A percentile compares a stretch with the other conserved stretches of the same genome.
Evolutionary conservation across 2,888 invertebrate species (phyloP).

Genomic region (Elmis aenea): DNA sequence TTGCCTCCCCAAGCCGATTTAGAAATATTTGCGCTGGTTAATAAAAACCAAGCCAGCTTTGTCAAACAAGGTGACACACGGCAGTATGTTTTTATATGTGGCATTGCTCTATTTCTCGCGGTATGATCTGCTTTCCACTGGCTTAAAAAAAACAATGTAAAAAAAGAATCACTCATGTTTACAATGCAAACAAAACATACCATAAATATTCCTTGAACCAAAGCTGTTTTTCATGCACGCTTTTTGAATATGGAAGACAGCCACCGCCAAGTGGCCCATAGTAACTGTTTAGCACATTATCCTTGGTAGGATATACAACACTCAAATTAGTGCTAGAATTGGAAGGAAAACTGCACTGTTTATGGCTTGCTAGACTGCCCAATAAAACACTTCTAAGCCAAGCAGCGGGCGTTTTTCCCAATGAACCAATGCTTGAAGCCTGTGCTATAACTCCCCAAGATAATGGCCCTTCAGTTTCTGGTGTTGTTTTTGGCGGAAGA

Average conservation of each 20-base stretch:
- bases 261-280: slow-evolving; percentile 83
- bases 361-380: slow-evolving; percentile 55
- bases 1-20: slow-evolving; percentile 95
- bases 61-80: slow-evolving; percentile 64
- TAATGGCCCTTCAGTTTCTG: slow-evolving; percentile 40
- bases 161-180: background rate
- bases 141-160: slow-evolving; percentile 47
- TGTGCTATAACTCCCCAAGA: slow-evolving; percentile 66
- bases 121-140: slow-evolving; percentile 76
- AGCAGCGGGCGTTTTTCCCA: slow-evolving; percentile 62
- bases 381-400: slow-evolving; percentile 79
- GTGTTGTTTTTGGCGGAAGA: slow-evolving; percentile 40
- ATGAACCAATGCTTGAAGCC: slow-evolving; percentile 85
- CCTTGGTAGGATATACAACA: slow-evolving; percentile 67
- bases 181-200: slow-evolving; percentile 49
- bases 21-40: slow-evolving; percentile 93
- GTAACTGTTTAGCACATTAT: slow-evolving; percentile 80
- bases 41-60: slow-evolving; percentile 73
- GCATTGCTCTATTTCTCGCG: slow-evolving; percentile 78
- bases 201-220: slow-evolving; percentile 76
- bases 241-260: slow-evolving; percentile 74
- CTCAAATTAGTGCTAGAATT: slow-evolving; percentile 54
- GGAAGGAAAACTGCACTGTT: slow-evolving; percentile 50
- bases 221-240: slow-evolving; percentile 72
- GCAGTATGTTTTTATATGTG: slow-evolving; percentile 91